phyloP scores from a whole-genome alignment of 2,113 vertebrate species.

The Herpailurus yagouaroundi region DNA sequence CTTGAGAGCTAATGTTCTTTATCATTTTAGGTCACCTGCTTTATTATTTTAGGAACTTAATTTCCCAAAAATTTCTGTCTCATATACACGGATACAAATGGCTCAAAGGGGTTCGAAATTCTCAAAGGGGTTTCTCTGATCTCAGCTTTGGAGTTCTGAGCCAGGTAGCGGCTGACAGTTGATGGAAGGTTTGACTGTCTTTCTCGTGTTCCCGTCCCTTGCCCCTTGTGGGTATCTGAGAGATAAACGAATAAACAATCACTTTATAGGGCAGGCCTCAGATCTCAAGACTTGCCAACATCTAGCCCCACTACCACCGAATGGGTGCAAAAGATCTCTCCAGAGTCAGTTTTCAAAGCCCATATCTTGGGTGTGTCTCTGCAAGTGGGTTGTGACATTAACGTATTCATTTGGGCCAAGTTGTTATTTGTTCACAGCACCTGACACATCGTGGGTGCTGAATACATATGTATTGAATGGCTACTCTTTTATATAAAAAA shows the following conservation, averaged over 20 bases:
- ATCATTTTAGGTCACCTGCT: neutral
- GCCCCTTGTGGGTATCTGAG: neutral
- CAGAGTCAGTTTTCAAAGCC: neutral
- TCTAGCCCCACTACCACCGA: neutral
- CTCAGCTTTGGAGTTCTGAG: constrained; percentile 26
- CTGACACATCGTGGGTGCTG: neutral
- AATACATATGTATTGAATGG: neutral
- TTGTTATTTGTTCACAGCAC: neutral
- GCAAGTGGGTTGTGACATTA: neutral
- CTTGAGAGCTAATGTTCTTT: neutral
- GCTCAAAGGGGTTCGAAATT: neutral
- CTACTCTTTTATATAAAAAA: neutral
- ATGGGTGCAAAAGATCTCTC: neutral
- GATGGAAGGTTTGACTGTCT: neutral
- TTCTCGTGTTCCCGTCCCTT: neutral
- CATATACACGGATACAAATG: neutral
- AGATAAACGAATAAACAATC: neutral
- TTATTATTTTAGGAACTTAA: constrained; percentile 40
- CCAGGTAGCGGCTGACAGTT: neutral
- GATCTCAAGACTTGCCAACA: neutral
- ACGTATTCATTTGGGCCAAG: neutral
- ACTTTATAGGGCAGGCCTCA: neutral
- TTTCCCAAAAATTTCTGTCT: constrained; percentile 23
- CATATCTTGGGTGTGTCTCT: neutral
- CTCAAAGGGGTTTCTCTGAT: neutral